Base-by-base conservation (phyloP, 2,113 vertebrate genomes). In the Labeo catla region DNA sequence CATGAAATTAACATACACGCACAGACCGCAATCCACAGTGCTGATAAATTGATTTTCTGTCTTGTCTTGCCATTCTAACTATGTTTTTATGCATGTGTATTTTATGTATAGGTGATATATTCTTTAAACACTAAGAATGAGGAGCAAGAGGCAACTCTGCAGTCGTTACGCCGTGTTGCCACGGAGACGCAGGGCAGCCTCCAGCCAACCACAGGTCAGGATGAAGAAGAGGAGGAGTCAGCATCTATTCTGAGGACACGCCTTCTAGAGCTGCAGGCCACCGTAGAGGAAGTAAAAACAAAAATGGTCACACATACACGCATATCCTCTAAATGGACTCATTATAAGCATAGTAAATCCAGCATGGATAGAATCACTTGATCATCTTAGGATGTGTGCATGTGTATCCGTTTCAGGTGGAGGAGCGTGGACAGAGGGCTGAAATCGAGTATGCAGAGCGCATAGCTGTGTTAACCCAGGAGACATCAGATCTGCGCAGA, bases 81-180 rank as follows among this genome's bases (percentile, higher is more conserved):
- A 15, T 70, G 28, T 0, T 43, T 72, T 76, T 61, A 45, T 81
- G 16, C 19, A 23, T 87, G 65, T 84, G 4, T 45, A 36, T 89
- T 78, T 86, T 39, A 43, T 84, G 9, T 34, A 83, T 89, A 99
- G 98, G 98, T 99, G 88, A 98, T 99, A 86, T 98, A 99, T 87
- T 95, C 97, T 57, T 93, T 99, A 88, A 99, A 99, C 91, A 96
- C 95, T 65, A 99, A 96, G 91, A 97, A 97, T 89, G 98, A 99
- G 86, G 98, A 99, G 89, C 95, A 97, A 0, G 97, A 99, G 90
- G 94, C 94, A 52, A 95, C 91, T 80, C 85, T 98, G 87, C 95
- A 96, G 90, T 93, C 96, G 89, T 93, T 99, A 85, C 96, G 95
- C 81, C 95, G 84, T 8, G 94, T 96, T 21, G 93, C 95, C 87